Percentiles rank a stretch among this genome's conserved stretches.
Conservation (phyloP, 2,888 invertebrate species). For the Mimas tiliae region DNA sequence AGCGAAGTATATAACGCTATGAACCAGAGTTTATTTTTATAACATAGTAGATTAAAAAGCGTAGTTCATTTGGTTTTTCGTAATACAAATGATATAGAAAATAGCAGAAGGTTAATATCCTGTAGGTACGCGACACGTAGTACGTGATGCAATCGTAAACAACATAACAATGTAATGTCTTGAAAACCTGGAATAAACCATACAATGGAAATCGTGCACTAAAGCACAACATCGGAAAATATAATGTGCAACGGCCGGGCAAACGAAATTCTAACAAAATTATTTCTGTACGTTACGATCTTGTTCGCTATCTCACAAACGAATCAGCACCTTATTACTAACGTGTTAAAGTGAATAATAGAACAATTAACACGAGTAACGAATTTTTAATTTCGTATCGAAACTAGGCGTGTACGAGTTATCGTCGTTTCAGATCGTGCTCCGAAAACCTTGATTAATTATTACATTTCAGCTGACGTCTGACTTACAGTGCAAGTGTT, state of each 20-base stretch:
- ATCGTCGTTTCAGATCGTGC: slow-evolving; percentile 8
- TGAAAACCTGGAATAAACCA: slow-evolving; percentile 31
- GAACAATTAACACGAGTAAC: slow-evolving; percentile 4
- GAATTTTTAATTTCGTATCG: slow-evolving; percentile 10
- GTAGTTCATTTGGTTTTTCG: neutral
- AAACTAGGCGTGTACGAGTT: slow-evolving; percentile 17
- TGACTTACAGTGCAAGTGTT: slow-evolving; percentile 5
- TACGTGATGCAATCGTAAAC: slow-evolving; percentile 3
- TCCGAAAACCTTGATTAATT: slow-evolving; percentile 16
- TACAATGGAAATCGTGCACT: slow-evolving; percentile 21
- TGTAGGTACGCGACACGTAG: neutral
- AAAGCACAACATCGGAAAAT: slow-evolving; percentile 39
- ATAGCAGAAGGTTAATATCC: neutral
- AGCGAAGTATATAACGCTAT: neutral
- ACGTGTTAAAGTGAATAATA: slow-evolving; percentile 8
- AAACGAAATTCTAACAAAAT: slow-evolving; percentile 47
- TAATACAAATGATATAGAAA: no score
- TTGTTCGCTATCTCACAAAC: neutral
- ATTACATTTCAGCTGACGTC: slow-evolving; percentile 20
- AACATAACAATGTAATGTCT: neutral
- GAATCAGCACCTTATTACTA: slow-evolving; percentile 13
- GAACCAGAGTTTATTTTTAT: neutral
- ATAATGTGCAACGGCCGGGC: slow-evolving; percentile 38
- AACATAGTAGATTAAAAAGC: neutral
- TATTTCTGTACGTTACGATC: slow-evolving; percentile 53